Evolutionary conservation across 2,113 vertebrate genomes (phyloP), one percentile per base, ranked within the genome.

Genomic region (Hippocampus zosterae): DNA sequence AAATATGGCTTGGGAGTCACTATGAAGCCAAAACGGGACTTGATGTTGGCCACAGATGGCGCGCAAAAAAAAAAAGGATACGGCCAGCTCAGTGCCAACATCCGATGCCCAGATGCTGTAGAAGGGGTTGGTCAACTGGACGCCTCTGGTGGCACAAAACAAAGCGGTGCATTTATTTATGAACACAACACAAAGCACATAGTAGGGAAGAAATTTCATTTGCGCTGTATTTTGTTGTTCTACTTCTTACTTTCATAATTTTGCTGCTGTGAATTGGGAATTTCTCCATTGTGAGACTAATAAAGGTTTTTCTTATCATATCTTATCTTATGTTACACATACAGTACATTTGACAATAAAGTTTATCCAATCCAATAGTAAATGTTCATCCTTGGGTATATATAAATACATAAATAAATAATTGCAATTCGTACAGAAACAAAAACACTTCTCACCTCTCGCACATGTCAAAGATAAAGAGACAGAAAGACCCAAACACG

Each of bases 381-480:
- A 37, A 7, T 19, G 3, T 46, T 19, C 52, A n/a, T 12, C 2
- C 3, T 5, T 21, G 37, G 9, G n/a, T n/a, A n/a, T n/a, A n/a
- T n/a, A n/a, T 4, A 19, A 19, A 16, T 27, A 16, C 7, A 27
- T 16, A 59, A 33, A 33, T 19, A 9, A 29, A 16, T 15, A 41
- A 21, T 40, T 41, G 19, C 37, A 10, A 16, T 69, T 80, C 5
- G 13, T 23, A 21, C 2, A 23, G 50, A 8, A 3, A 25, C 44
- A 48, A 52, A 50, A 69, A 40, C 11, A 3, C 5, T n/a, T 63
- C 88, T 93, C 75, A 98, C 97, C 97, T 95, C 88, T 99, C 97
- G 18, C 97, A 99, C 96, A 99, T 98, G 81, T 99, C 97, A 0
- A 99, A 99, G 86, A 97, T 92, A 87, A 99, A 99, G 69, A 99